Conservation (phyloP, 2,797 vertebrate species). For the Pachyuromys duprasi region DNA sequence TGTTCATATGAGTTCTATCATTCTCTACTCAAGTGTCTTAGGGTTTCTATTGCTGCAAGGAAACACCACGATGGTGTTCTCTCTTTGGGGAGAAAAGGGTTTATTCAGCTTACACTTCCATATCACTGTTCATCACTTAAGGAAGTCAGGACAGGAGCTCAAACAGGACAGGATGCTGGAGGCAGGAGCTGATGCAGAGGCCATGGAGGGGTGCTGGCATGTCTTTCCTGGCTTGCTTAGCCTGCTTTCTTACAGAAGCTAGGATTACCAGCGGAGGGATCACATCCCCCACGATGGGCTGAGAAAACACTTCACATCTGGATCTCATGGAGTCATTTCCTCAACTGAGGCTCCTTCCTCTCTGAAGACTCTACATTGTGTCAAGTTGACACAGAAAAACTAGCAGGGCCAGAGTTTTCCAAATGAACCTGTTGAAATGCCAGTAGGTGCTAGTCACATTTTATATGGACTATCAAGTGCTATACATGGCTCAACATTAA, state of each 20-base stretch:
- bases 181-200: not conserved
- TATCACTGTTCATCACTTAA: not conserved
- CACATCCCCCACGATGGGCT: not conserved
- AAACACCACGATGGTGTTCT: too few relatives aligned
- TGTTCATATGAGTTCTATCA: not conserved
- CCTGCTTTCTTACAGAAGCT: not conserved
- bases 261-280: not conserved
- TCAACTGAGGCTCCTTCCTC: not conserved
- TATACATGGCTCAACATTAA: slow-evolving; percentile 50
- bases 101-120: not conserved
- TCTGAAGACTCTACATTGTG: not conserved
- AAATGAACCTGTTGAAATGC: slow-evolving; percentile 40
- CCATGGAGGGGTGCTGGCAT: not conserved
- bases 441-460: not conserved
- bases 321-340: not conserved
- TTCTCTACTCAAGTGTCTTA: not conserved
- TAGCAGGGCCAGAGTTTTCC: not conserved
- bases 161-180: not conserved
- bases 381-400: not conserved
- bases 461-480: not conserved
- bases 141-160: not conserved
- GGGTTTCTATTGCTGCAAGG: not conserved
- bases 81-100: not conserved
- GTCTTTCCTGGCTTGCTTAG: not conserved
- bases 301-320: not conserved